Base-by-base conservation (phyloP, 1,140 invertebrate genomes). In the Belonocnema kinseyi region DNA sequence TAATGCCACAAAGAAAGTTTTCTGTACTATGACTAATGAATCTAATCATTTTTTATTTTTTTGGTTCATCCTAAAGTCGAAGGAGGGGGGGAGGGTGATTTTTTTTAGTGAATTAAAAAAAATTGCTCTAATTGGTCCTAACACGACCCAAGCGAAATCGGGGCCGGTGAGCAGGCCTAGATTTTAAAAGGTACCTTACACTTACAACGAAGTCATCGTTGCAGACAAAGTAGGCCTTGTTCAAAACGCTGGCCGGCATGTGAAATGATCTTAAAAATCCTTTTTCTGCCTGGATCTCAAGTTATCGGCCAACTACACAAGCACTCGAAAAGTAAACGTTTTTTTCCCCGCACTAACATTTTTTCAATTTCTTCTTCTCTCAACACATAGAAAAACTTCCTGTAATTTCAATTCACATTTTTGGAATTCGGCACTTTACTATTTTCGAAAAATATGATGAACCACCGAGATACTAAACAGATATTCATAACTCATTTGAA, bases 141-240 rank as follows among this genome's bases (percentile, higher is more conserved):
- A 73, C 16, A 10, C 10, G 53, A 71, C 16, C 40, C 53, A 8
- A 52, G 19, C 50, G 19, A 46, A 75, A 75, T 66, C 50, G 16
- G 70, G 52, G 70, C 66, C 70, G 40, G 26, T 16, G 40, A 58
- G 21, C 71, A 33, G 61, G 26, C 61, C 61, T 66, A 66, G 61
- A 66, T 66, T 46, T 46, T 4, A 40, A 66, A 66, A 19, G 17
- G 40, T 12, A 40, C 54, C 82, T 85, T 83, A 83, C 77, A 88
- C 88, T 89, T 87, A 88, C 89, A 75, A 88, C 78, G 80, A 91
- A 91, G 11, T 86, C 85, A 87, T 91, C 90, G 81, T 91, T 91
- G 84, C 89, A 91, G 77, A 91, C 90, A 75, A 89, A 90, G 75
- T 88, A 89, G 7, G 88, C 81, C 77, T 84, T 90, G 73, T 91